Evolutionary conservation across 2,113 vertebrate species (phyloP).

Genomic region (Eubucco bourcierii): DNA sequence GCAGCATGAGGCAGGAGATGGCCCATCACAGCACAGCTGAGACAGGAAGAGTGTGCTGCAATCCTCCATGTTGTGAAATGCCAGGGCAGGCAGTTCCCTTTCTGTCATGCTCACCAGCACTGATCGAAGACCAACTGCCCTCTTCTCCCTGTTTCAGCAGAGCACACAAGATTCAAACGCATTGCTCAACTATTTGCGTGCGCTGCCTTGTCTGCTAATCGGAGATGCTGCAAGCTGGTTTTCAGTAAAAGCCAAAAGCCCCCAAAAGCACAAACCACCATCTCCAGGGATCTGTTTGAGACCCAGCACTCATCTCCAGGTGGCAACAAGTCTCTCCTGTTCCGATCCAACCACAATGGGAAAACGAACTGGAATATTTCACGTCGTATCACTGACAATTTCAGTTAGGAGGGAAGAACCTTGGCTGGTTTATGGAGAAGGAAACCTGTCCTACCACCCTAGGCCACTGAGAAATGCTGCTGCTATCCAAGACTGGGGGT

Average conservation of each 20-base stretch:
- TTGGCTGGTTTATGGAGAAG: not conserved
- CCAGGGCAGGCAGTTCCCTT: not conserved
- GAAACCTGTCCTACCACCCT: not conserved
- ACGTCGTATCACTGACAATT: rapidly evolving
- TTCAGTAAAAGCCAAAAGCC: not conserved
- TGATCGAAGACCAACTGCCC: not conserved
- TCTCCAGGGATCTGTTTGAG: not conserved
- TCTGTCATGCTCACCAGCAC: not conserved
- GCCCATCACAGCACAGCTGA: not conserved
- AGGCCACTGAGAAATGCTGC: rapidly evolving
- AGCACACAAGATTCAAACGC: not conserved
- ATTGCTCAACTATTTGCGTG: not conserved
- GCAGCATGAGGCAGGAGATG: rapidly evolving
- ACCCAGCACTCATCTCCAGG: not conserved
- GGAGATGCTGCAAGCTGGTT: not conserved
- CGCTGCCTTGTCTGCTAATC: not conserved
- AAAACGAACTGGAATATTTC: not conserved
- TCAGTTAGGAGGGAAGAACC: not conserved
- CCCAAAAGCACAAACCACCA: not conserved
- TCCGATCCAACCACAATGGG: rapidly evolving
- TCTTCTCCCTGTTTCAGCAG: not conserved
- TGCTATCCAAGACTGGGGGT: not conserved
- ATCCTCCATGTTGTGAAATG: not conserved
- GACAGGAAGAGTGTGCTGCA: not conserved
- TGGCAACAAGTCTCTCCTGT: not conserved